Evolutionary conservation across 2,797 vertebrate species (phyloP).

Genomic region (Pseudotriccus pelzelni): DNA sequence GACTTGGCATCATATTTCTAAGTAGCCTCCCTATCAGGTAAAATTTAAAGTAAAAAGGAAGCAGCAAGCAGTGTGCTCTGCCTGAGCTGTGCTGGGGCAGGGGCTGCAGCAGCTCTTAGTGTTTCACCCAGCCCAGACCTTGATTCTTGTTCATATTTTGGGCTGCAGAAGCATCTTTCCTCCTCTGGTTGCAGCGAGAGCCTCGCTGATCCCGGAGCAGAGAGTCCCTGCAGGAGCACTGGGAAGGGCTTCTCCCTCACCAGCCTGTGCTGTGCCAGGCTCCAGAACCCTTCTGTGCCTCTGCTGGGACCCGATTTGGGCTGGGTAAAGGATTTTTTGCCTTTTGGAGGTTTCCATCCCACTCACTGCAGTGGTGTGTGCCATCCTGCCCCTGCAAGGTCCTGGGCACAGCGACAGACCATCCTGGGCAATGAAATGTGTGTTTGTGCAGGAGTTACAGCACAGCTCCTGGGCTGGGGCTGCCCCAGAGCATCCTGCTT

Average conservation of each 20-base stretch:
- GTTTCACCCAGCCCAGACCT: background rate
- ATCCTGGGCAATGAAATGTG: fast-evolving
- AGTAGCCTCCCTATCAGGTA: background rate
- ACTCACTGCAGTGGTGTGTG: fast-evolving
- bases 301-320: fast-evolving
- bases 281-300: fast-evolving
- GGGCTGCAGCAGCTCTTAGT: background rate
- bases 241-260: background rate
- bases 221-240: background rate
- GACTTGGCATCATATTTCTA: fast-evolving
- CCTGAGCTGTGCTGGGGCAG: fast-evolving
- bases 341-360: background rate
- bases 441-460: background rate
- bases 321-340: fast-evolving
- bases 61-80: fast-evolving
- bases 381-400: background rate
- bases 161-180: background rate
- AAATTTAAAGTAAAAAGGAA: background rate
- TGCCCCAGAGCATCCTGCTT: background rate
- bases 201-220: fast-evolving
- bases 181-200: fast-evolving
- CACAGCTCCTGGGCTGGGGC: background rate
- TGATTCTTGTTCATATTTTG: fast-evolving
- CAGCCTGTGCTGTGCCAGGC: fast-evolving
- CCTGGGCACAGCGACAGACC: background rate